These are phyloP conservation scores for Thamnophis sirtalis DNA, from an alignment of 2,113 vertebrate genomes.

Conservation along the genomic window DNA sequence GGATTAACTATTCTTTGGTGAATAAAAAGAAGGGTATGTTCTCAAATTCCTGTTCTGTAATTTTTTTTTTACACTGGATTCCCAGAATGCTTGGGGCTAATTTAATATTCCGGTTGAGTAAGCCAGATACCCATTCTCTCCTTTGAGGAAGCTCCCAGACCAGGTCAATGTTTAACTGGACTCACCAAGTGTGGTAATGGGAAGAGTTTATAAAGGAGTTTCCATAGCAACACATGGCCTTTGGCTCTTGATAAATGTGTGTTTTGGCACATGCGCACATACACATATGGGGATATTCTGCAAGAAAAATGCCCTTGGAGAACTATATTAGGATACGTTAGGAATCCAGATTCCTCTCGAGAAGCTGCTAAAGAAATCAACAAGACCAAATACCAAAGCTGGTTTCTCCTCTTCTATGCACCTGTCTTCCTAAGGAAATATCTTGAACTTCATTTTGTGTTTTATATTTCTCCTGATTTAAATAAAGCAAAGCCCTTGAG, in stretches of 20 bases:
- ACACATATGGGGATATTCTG: not conserved
- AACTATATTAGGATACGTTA: not conserved
- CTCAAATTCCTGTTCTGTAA: not conserved
- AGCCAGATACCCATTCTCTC: not conserved
- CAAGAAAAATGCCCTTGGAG: slow-evolving; percentile 15
- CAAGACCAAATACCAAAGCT: not conserved
- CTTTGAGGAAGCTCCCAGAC: slow-evolving; percentile 5
- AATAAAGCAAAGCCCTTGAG: not conserved
- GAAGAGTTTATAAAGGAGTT: not conserved
- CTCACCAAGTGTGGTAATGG: slow-evolving; percentile 34
- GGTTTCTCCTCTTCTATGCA: not conserved
- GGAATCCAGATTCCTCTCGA: not conserved
- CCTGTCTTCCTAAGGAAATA: accelerated
- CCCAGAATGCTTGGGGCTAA: not conserved
- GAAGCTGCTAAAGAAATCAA: not conserved
- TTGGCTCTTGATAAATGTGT: slow-evolving; percentile 15
- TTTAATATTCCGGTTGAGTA: slow-evolving; percentile 29
- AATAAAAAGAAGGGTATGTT: not conserved
- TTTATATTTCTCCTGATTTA: not conserved
- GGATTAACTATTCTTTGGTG: not conserved
- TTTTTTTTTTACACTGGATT: accelerated
- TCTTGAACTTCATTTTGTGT: not conserved
- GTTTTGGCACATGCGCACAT: not conserved
- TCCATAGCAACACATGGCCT: slow-evolving; percentile 33
- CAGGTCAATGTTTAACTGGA: slow-evolving; percentile 73